Percentiles rank a stretch among this genome's conserved stretches.
Evolutionary conservation across 2,113 vertebrate species (phyloP).

Genomic region (Oncorhynchus clarkii): DNA sequence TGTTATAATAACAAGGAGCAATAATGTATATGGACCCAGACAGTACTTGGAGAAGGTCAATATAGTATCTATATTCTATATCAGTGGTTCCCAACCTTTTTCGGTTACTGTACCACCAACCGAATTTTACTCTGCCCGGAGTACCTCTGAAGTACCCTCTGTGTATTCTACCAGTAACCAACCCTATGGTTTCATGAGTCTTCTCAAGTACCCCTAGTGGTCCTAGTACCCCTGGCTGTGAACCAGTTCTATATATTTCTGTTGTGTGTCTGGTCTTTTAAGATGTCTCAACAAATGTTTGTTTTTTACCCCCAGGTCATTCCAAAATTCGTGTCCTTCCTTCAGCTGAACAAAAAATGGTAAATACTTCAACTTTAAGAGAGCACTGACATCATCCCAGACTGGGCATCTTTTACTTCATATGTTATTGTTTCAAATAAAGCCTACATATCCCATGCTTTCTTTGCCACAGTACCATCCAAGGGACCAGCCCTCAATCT

Average conservation of each 20-base stretch:
- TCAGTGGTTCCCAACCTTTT: no score
- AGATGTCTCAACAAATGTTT: background rate
- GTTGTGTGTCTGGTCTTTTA: background rate
- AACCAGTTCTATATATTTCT: no score
- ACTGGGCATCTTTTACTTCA: background rate
- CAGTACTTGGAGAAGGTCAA: constrained; percentile 93
- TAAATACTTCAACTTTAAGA: constrained; percentile 33
- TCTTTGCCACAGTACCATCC: constrained; percentile 81
- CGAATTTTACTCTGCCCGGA: no score
- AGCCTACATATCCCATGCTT: background rate
- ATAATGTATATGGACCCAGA: constrained; percentile 94
- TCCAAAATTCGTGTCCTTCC: constrained; percentile 88
- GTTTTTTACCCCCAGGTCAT: constrained; percentile 80
- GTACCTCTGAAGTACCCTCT: no score
- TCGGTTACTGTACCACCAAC: no score
- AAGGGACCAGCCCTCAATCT: constrained; percentile 86
- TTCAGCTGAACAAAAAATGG: constrained; percentile 90
- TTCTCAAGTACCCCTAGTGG: no score
- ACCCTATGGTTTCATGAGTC: no score
- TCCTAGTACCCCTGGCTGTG: no score
- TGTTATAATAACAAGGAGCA: constrained; percentile 89
- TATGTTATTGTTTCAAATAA: background rate
- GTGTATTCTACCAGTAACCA: no score
- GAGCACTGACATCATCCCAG: background rate
- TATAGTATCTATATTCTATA: background rate